Conservation (phyloP, 2,888 invertebrate species). For the Ephialtes manifestator region DNA sequence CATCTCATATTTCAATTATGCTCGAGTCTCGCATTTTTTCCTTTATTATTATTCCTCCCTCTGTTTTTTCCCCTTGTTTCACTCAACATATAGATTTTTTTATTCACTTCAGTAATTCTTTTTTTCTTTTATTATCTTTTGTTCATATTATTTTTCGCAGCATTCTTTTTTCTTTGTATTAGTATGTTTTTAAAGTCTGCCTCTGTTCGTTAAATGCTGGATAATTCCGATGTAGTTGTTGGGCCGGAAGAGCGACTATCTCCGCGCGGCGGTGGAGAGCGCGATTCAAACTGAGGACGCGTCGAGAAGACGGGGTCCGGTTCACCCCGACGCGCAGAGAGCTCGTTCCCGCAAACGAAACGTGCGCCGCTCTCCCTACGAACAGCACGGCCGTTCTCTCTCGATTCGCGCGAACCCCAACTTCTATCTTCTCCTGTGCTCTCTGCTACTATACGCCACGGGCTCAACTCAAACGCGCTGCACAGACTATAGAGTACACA, state of each 20-base stretch:
- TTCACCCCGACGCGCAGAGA: constrained; percentile 68
- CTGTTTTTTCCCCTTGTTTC: background rate
- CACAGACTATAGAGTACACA: too few relatives aligned
- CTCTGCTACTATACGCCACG: too few relatives aligned
- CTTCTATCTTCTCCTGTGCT: constrained; percentile 11
- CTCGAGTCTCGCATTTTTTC: background rate
- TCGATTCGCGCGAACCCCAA: background rate
- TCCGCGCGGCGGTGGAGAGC: constrained; percentile 74
- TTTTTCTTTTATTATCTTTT: background rate
- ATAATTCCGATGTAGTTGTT: constrained; percentile 6
- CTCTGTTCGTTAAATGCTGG: background rate
- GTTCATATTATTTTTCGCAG: background rate
- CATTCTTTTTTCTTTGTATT: background rate
- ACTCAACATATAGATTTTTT: constrained; percentile 14
- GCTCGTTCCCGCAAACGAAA: constrained; percentile 70
- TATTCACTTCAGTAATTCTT: constrained; percentile 5
- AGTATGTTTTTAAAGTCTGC: background rate
- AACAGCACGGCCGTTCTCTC: constrained; percentile 1
- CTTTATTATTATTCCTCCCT: background rate
- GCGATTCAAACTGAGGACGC: constrained; percentile 80
- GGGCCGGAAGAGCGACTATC: constrained; percentile 35
- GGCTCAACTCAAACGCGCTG: too few relatives aligned
- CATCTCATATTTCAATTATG: constrained; percentile 12
- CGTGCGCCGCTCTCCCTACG: constrained; percentile 52
- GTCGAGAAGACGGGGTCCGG: constrained; percentile 53